A percentile compares a stretch with the other conserved stretches of the same genome.
Conservation (phyloP, 2,888 invertebrate genomes). For the Tanypteryx hageni region DNA sequence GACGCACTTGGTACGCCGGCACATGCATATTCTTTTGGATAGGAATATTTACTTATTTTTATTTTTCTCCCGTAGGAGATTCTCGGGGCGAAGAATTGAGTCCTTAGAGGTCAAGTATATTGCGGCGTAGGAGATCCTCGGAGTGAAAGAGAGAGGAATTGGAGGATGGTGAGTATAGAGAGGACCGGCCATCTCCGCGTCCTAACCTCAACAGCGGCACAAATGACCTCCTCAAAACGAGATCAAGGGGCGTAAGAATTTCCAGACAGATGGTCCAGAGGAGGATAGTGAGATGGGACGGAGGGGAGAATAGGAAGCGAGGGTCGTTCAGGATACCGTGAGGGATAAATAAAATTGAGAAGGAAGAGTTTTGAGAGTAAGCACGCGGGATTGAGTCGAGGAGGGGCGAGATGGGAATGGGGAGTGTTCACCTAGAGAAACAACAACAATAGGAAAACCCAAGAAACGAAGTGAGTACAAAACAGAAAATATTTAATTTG, state of each 20-base stretch:
- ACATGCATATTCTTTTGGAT: not conserved
- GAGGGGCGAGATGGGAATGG: not conserved
- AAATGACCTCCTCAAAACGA: slow-evolving; percentile 12
- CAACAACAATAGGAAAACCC: not conserved
- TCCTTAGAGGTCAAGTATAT: slow-evolving; percentile 18
- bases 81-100: not conserved
- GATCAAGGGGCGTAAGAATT: slow-evolving; percentile 20
- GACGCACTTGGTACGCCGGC: not conserved
- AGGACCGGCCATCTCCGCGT: not conserved
- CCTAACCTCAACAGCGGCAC: slow-evolving; percentile 17
- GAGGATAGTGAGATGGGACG: not conserved
- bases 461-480: not conserved
- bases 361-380: not conserved
- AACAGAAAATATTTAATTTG: slow-evolving; percentile 35
- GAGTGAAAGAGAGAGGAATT: not conserved
- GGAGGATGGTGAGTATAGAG: not conserved
- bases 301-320: not conserved
- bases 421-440: not conserved
- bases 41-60: not conserved
- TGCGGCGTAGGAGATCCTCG: not conserved
- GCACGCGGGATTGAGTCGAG: not conserved
- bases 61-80: not conserved
- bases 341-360: slow-evolving; percentile 18
- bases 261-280: not conserved
- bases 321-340: not conserved